Evolutionary conservation across 2,797 vertebrate species (phyloP), one percentile per base, ranked within the genome.

Genomic region (Pagetopsis macropterus): DNA sequence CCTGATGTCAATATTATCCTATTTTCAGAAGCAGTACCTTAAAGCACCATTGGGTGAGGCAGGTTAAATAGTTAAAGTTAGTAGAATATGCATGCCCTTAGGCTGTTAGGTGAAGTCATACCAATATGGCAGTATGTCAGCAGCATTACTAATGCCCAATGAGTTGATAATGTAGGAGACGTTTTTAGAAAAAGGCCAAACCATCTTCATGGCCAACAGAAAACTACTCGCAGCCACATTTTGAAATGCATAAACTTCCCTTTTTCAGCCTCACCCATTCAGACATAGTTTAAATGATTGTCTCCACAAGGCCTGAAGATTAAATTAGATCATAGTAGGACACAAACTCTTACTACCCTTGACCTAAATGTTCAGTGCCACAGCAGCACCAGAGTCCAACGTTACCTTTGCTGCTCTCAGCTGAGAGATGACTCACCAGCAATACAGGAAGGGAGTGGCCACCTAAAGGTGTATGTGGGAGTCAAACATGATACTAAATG

Each of bases 341-440:
- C 58, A 68, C 52, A 73, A 52, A 67, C n/a, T 23, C n/a, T 55
- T 11, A 16, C 68, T 63, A 72, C 51, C 78, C 72, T 72, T 83
- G 76, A 83, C 82, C 86, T 66, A 87, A 61, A 73, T 72, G 64
- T 52, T 40, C 15, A 52, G 10, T 8, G 14, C 21, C 43, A 51
- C 16, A 44, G 59, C 40, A 21, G 46, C 16, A 63, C 7, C 66
- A 65, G 23, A 70, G 73, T 70, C 51, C 62, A 70, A 4, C 50
- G 0, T n/a, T 48, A 4, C 21, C 43, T 9, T 84, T 82, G 82
- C 87, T 87, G 66, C 50, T 84, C 23, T 69, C 40, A 66, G 70
- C 50, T 33, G 27, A 82, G 72, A 43, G 6, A 21, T 85, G 79
- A 89, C 78, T 88, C 85, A 82, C 61, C 58, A 66, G 57, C 44